These are phyloP conservation scores for Rhodeus uyekii DNA, from an alignment of 2,797 vertebrate genomes.

Conservation along the genomic window DNA sequence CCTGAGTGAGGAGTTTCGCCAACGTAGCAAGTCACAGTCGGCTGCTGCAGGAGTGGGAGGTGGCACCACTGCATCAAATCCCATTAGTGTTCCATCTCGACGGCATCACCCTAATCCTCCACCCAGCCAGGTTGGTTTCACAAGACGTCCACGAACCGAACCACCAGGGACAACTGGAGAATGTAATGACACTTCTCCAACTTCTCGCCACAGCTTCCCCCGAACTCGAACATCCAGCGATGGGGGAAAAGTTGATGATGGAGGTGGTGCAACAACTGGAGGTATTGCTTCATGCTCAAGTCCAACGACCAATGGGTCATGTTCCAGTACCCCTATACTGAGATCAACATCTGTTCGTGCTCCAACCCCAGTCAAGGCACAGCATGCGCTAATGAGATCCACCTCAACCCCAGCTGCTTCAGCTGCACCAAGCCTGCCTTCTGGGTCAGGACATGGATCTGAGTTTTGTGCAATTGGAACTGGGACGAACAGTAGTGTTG, in stretches of 20 bases:
- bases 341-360: constrained; percentile 76
- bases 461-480: constrained; percentile 68
- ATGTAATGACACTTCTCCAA: constrained; percentile 75
- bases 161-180: constrained; percentile 66
- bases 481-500: constrained; percentile 51
- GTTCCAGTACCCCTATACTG: constrained; percentile 76
- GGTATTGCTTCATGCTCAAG: constrained; percentile 62
- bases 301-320: constrained; percentile 74
- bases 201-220: constrained; percentile 72
- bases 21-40: constrained; percentile 82
- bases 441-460: constrained; percentile 73
- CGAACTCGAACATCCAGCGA: constrained; percentile 76
- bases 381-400: constrained; percentile 75
- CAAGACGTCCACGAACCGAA: constrained; percentile 77
- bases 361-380: constrained; percentile 69
- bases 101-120: constrained; percentile 78
- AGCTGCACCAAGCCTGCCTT: constrained; percentile 71
- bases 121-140: constrained; percentile 80
- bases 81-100: constrained; percentile 82
- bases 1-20: constrained; percentile 84
- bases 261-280: constrained; percentile 51
- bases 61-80: constrained; percentile 79
- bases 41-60: constrained; percentile 74
- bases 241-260: constrained; percentile 72
- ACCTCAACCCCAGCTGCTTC: constrained; percentile 75